Evolutionary conservation across 2,113 vertebrate genomes (phyloP).

Genomic region (Ophiodon elongatus): DNA sequence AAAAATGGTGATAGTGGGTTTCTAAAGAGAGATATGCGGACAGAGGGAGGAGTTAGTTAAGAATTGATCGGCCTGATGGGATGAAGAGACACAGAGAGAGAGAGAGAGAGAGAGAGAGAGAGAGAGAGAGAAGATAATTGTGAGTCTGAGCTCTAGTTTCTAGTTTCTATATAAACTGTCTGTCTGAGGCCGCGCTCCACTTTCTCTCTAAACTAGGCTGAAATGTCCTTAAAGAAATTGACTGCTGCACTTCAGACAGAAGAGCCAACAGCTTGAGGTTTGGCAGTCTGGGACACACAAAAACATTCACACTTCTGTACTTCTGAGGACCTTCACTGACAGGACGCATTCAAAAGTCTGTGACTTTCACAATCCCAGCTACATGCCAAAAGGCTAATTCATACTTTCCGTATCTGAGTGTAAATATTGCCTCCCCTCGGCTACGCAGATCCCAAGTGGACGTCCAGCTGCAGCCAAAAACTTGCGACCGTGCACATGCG

Average conservation of each 20-base stretch:
- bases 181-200: slow-evolving; percentile 65
- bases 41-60: neutral
- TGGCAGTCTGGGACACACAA: neutral
- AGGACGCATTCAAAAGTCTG: neutral
- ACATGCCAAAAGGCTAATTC: neutral
- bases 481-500: too few relatives aligned
- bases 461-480: neutral
- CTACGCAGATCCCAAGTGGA: neutral
- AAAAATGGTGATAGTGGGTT: neutral
- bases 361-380: neutral
- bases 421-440: neutral
- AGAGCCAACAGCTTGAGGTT: neutral
- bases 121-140: slow-evolving; percentile 19
- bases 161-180: slow-evolving; percentile 52
- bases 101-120: neutral
- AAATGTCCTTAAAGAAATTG: slow-evolving; percentile 46
- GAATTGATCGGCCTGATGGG: neutral
- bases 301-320: neutral
- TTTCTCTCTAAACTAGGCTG: slow-evolving; percentile 69
- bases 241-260: slow-evolving; percentile 29
- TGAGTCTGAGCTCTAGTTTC: slow-evolving; percentile 65
- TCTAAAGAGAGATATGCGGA: neutral
- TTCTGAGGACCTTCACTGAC: neutral
- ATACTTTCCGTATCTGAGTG: neutral
- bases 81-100: neutral